These are phyloP conservation scores for Aphelocoma californica DNA, from an alignment of 2,797 vertebrate species.

Conservation along the genomic window DNA sequence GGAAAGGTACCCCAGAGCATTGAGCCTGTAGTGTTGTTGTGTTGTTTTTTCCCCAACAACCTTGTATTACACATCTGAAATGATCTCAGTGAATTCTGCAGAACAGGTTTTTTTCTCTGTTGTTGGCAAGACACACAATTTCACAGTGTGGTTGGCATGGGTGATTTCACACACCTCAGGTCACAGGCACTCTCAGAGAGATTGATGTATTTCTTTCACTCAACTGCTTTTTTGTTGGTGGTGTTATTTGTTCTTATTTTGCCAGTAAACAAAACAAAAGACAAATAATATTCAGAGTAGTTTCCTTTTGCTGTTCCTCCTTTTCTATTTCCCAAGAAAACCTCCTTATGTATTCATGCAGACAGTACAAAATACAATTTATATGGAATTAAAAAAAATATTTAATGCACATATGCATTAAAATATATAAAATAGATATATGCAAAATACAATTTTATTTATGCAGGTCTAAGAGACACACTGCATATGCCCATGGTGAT, in stretches of 20 bases:
- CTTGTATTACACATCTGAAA: background rate
- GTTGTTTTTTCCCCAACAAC: background rate
- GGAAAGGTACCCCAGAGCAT: background rate
- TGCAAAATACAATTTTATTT: background rate
- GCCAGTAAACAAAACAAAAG: background rate
- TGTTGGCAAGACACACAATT: background rate
- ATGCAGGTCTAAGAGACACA: background rate
- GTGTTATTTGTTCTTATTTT: background rate
- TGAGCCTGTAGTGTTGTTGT: background rate
- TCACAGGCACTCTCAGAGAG: fast-evolving
- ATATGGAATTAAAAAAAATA: background rate
- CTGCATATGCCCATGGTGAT: background rate
- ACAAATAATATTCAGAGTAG: background rate
- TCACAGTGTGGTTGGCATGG: background rate
- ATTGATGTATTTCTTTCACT: background rate
- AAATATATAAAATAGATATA: background rate
- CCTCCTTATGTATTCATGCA: background rate
- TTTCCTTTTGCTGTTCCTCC: background rate
- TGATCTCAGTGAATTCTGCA: background rate
- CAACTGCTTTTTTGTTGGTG: too few relatives aligned
- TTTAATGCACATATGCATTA: background rate
- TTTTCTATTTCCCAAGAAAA: background rate
- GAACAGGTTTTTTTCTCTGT: background rate
- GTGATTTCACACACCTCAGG: background rate
- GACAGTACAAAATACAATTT: background rate